phyloP scores from a whole-genome alignment of 2,113 vertebrate species.

The Apus apus region DNA sequence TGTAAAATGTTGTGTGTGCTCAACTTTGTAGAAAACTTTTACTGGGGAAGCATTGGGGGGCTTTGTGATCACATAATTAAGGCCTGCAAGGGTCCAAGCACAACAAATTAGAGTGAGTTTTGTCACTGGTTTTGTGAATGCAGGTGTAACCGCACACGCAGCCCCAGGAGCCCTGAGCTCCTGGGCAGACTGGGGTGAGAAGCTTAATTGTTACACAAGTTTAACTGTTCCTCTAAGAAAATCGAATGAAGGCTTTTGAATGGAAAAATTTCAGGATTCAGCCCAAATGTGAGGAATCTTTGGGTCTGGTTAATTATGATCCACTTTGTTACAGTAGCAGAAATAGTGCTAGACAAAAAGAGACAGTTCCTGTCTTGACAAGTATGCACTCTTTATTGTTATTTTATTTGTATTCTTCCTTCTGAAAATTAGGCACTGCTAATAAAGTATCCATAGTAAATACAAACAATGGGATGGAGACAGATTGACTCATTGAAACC shows the following conservation, averaged over 20 bases:
- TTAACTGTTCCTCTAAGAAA: background rate
- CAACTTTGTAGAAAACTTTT: background rate
- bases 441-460: background rate
- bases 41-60: background rate
- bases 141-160: background rate
- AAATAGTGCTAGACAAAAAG: background rate
- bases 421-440: background rate
- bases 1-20: fast-evolving
- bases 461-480: background rate
- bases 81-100: background rate
- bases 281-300: background rate
- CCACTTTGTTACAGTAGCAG: background rate
- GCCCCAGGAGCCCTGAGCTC: background rate
- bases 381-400: background rate
- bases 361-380: background rate
- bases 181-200: fast-evolving
- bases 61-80: background rate
- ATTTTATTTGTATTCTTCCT: background rate
- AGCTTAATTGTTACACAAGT: fast-evolving
- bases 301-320: background rate
- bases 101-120: background rate
- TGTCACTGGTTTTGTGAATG: background rate
- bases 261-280: background rate
- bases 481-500: slow-evolving; percentile 21
- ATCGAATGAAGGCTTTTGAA: background rate